These are phyloP conservation scores for Penaeus chinensis DNA, from an alignment of 1,140 invertebrate genomes.

Conservation along the genomic window DNA sequence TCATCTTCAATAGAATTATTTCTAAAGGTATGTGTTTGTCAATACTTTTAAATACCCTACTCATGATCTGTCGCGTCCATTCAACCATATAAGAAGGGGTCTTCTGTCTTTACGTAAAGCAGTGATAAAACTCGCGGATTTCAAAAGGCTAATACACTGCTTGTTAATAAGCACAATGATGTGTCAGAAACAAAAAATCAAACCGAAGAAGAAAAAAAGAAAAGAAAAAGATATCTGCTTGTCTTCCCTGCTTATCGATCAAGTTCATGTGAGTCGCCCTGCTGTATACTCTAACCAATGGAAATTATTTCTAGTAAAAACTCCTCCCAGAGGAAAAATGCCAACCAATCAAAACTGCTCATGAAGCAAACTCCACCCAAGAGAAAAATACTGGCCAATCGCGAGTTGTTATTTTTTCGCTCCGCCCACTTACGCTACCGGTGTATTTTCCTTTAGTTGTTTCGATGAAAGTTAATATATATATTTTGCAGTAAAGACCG, in stretches of 20 bases:
- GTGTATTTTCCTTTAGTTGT: slow-evolving; percentile 9
- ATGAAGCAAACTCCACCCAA: slow-evolving; percentile 29
- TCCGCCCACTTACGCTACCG: slow-evolving; percentile 20
- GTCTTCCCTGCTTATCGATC: slow-evolving; percentile 30
- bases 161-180: too few species aligned
- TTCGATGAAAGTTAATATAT: slow-evolving; percentile 31
- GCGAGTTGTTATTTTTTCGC: slow-evolving; percentile 11
- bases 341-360: slow-evolving; percentile 15
- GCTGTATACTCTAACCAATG: slow-evolving; percentile 20
- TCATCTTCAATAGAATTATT: too few species aligned
- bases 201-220: neutral
- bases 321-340: slow-evolving; percentile 22
- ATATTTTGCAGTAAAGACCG: neutral
- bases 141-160: too few species aligned
- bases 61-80: too few species aligned
- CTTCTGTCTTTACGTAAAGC: too few species aligned
- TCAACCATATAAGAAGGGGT: too few species aligned
- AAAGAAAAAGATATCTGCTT: slow-evolving; percentile 11
- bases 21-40: too few species aligned
- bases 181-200: neutral
- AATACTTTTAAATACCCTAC: too few species aligned
- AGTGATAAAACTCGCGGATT: too few species aligned
- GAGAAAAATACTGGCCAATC: slow-evolving; percentile 29
- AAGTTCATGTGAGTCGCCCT: slow-evolving; percentile 19
- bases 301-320: slow-evolving; percentile 18